Evolutionary conservation across 2,888 invertebrate genomes (phyloP).

Genomic region (Nipponacmea schrenckii): DNA sequence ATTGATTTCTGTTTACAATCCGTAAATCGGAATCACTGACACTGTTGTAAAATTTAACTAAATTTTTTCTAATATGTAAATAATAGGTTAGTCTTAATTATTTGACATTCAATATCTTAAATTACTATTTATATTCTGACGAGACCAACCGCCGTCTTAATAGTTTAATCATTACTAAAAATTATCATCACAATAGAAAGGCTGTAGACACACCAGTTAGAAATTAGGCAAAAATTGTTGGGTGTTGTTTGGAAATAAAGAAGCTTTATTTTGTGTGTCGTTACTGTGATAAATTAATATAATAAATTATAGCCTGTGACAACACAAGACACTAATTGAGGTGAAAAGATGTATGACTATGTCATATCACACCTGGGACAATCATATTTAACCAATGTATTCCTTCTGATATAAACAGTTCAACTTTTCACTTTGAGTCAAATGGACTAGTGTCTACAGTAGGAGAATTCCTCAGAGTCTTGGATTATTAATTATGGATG

Average conservation of each 20-base stretch:
- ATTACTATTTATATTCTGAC: background rate
- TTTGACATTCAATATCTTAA: too few species aligned
- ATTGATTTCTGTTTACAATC: too few species aligned
- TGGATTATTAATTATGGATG: too few species aligned
- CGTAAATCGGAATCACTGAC: too few species aligned
- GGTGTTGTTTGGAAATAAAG: background rate
- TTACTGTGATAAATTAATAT: constrained; percentile 23
- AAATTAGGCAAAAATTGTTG: background rate
- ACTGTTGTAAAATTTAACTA: too few species aligned
- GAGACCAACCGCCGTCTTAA: background rate
- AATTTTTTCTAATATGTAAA: too few species aligned
- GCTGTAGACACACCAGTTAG: too few species aligned
- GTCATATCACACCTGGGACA: constrained; percentile 5
- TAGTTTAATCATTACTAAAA: background rate
- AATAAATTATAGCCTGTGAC: constrained; percentile 21
- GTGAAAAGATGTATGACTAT: constrained; percentile 16
- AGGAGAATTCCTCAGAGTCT: too few species aligned
- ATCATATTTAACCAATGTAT: constrained; percentile 3
- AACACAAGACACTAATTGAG: constrained; percentile 21
- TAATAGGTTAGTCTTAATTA: too few species aligned
- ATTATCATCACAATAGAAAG: too few species aligned
- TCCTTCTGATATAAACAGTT: background rate
- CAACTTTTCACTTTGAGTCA: too few species aligned
- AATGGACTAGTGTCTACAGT: too few species aligned
- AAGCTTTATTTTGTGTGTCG: constrained; percentile 2